These are phyloP conservation scores for Euphydryas editha DNA, from an alignment of 2,888 invertebrate genomes.

Conservation along the genomic window DNA sequence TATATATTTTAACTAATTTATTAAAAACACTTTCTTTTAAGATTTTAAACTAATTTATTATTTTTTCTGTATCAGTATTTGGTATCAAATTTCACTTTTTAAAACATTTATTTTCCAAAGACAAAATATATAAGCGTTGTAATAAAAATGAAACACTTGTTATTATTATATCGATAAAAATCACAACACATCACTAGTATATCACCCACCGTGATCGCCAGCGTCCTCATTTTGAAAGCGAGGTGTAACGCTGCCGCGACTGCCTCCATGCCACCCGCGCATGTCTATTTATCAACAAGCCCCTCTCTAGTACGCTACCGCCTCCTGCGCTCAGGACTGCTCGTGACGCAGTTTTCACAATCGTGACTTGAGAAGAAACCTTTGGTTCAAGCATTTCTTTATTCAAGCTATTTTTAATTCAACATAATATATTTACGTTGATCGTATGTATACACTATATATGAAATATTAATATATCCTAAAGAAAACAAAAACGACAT, in stretches of 20 bases:
- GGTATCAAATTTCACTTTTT: background rate
- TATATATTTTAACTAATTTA: too few species aligned
- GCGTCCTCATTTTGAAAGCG: conserved; percentile 70
- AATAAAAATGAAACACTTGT: conserved; percentile 2
- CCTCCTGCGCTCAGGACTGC: conserved; percentile 46
- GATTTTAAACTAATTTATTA: background rate
- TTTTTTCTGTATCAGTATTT: background rate
- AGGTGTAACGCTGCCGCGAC: conserved; percentile 68
- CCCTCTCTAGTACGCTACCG: conserved; percentile 58
- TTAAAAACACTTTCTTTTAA: too few species aligned
- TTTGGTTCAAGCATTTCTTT: conserved; percentile 41
- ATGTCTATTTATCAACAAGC: conserved; percentile 64
- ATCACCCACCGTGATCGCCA: conserved; percentile 72
- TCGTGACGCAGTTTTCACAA: conserved; percentile 44
- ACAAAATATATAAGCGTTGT: background rate
- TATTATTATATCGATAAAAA: conserved; percentile 2
- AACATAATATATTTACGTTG: too few species aligned
- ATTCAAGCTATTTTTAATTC: conserved; percentile 6
- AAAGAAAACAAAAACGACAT: background rate
- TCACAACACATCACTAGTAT: conserved; percentile 48
- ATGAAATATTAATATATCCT: too few species aligned
- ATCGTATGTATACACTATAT: too few species aligned
- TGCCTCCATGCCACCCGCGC: conserved; percentile 52
- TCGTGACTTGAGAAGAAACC: conserved; percentile 44
- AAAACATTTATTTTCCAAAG: background rate